Evolutionary conservation across 2,113 vertebrate genomes (phyloP).

Genomic region (Suricata suricatta): DNA sequence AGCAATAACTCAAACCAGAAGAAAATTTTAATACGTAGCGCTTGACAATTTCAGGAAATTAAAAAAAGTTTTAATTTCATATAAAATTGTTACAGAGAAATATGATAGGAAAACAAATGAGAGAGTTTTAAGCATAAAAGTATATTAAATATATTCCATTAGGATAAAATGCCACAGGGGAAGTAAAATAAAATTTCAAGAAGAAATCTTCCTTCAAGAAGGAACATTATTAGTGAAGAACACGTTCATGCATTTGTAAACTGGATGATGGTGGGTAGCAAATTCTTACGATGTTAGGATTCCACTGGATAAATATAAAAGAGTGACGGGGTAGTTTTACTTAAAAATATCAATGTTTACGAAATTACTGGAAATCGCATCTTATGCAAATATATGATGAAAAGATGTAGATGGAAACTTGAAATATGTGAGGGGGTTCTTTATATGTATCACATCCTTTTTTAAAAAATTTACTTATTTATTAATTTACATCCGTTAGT

Average conservation of each 20-base stretch:
- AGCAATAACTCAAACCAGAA: constrained; percentile 26
- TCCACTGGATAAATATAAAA: constrained; percentile 54
- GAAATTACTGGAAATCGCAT: neutral
- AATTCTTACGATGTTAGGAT: constrained; percentile 38
- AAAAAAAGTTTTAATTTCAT: constrained; percentile 31
- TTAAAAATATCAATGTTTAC: constrained; percentile 64
- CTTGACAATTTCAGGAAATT: constrained; percentile 58
- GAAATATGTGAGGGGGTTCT: neutral
- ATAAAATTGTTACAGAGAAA: neutral
- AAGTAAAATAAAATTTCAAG: constrained; percentile 33
- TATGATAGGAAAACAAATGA: neutral
- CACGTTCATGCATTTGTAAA: neutral
- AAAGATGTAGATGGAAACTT: constrained; percentile 38
- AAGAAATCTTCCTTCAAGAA: neutral
- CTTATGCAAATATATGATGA: neutral
- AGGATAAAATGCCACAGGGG: neutral
- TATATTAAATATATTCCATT: constrained; percentile 6
- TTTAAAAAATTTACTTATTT: too few species aligned
- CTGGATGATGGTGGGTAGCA: neutral
- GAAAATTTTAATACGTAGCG: constrained; percentile 26
- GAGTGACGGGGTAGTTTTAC: constrained; percentile 52
- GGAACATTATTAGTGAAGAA: neutral
- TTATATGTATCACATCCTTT: neutral
- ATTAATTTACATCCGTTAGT: too few species aligned
- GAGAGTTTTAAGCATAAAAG: neutral